Percentiles rank a stretch among this genome's conserved stretches.
Evolutionary conservation across 2,797 vertebrate species (phyloP).

Genomic region (Microcaecilia unicolor): DNA sequence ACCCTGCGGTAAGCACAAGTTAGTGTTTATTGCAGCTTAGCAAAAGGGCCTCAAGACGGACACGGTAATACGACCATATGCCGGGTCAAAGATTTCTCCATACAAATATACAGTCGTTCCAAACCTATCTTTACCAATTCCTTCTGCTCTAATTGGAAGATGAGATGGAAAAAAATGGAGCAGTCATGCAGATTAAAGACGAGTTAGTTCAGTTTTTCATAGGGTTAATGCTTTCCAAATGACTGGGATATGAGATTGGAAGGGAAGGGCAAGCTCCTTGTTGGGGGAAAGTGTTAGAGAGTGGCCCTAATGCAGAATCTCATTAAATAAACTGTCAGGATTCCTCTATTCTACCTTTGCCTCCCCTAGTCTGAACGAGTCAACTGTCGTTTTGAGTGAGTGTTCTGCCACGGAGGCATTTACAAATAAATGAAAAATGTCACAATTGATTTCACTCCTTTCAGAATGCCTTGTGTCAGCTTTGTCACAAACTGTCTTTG

Average conservation of each 20-base stretch:
- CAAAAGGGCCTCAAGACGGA: too few relatives aligned
- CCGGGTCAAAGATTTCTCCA: conserved; percentile 6
- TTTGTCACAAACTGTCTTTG: conserved; percentile 92
- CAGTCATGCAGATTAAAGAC: conserved; percentile 46
- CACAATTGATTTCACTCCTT: conserved; percentile 91
- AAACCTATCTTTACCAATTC: conserved; percentile 4
- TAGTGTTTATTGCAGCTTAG: too few relatives aligned
- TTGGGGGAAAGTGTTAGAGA: conserved; percentile 63
- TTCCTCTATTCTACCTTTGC: conserved; percentile 79
- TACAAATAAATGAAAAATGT: conserved; percentile 99
- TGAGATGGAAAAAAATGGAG: conserved; percentile 37
- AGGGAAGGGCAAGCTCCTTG: conserved; percentile 73
- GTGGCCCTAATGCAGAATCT: conserved; percentile 84
- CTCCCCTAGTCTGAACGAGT: conserved; percentile 73
- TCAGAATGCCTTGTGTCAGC: conserved; percentile 68
- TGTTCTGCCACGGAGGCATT: conserved; percentile 87
- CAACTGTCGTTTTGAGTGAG: conserved; percentile 90
- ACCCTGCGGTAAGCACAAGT: too few relatives aligned
- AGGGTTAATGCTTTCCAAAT: conserved; percentile 71
- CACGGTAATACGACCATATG: neutral
- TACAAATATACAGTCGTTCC: conserved; percentile 9
- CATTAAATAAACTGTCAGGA: conserved; percentile 93
- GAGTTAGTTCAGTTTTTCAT: conserved; percentile 61
- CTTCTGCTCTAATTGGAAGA: neutral
- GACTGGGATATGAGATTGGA: conserved; percentile 67